phyloP scores from a whole-genome alignment of 2,888 invertebrate genomes.

The Xanthia icteritia region DNA sequence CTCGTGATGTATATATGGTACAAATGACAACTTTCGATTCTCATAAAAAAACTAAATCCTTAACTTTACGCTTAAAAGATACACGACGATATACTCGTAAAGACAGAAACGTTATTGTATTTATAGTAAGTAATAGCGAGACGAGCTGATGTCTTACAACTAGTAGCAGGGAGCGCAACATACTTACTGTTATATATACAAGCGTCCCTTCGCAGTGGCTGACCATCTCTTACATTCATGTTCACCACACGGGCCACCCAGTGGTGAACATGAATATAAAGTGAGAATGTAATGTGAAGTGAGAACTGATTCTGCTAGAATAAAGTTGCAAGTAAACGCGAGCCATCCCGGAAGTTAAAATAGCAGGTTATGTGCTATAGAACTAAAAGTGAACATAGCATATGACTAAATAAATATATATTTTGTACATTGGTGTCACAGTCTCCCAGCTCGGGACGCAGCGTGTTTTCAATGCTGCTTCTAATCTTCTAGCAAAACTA shows the following conservation, averaged over 20 bases:
- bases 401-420: conserved; percentile 1
- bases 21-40: conserved; percentile 88
- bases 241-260: conserved; percentile 3
- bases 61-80: conserved; percentile 74
- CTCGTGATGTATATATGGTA: conserved; percentile 83
- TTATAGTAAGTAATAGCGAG: conserved; percentile 35
- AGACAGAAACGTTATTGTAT: conserved; percentile 52
- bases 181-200: conserved; percentile 58
- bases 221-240: not conserved
- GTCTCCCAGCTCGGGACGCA: conserved; percentile 35
- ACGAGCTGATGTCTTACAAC: conserved; percentile 30
- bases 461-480: not conserved
- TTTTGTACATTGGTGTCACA: conserved; percentile 52
- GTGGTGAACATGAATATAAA: too few species aligned
- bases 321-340: conserved; percentile 17
- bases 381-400: conserved; percentile 10
- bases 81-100: conserved; percentile 60
- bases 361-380: not conserved
- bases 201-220: conserved; percentile 18
- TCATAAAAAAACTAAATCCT: conserved; percentile 88
- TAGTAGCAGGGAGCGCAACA: conserved; percentile 33
- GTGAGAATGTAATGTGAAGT: not conserved
- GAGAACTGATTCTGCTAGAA: not conserved
- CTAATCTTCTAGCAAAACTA: not conserved
- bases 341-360: not conserved